phyloP scores from a whole-genome alignment of 2,888 invertebrate species.

The Nymphalis c-album region DNA sequence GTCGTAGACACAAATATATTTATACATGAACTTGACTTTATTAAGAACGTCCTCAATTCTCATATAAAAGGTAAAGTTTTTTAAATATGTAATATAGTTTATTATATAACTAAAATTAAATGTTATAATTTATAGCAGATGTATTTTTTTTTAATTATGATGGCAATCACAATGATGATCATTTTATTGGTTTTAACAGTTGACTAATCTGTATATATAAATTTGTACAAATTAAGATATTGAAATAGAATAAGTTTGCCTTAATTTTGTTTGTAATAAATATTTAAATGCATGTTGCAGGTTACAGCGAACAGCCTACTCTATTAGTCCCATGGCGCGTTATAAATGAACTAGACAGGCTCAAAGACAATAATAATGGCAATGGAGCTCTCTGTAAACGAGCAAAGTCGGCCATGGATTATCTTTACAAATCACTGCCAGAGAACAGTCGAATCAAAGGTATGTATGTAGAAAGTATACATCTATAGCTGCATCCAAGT shows the following conservation, averaged over 20 bases:
- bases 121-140: no score
- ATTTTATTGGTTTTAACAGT: no score
- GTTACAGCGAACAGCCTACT: conserved; percentile 68
- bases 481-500: conserved; percentile 82
- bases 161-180: no score
- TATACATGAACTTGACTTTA: conserved; percentile 70
- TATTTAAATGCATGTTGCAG: conserved; percentile 43
- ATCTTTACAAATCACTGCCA: conserved; percentile 75
- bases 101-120: background rate
- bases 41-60: conserved; percentile 69
- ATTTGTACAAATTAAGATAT: no score
- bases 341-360: conserved; percentile 80
- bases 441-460: conserved; percentile 75
- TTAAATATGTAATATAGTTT: conserved; percentile 1
- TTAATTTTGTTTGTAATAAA: background rate
- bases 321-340: conserved; percentile 83
- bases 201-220: no score
- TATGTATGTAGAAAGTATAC: conserved; percentile 48
- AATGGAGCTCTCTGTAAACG: conserved; percentile 67
- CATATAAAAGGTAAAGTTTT: conserved; percentile 65
- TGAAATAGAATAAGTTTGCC: no score
- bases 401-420: conserved; percentile 76
- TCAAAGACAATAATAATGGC: conserved; percentile 77
- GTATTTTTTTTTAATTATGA: no score
- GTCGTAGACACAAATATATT: conserved; percentile 78